Evolutionary conservation across 2,888 invertebrate species (phyloP).

Genomic region (Lochmaea crataegi): DNA sequence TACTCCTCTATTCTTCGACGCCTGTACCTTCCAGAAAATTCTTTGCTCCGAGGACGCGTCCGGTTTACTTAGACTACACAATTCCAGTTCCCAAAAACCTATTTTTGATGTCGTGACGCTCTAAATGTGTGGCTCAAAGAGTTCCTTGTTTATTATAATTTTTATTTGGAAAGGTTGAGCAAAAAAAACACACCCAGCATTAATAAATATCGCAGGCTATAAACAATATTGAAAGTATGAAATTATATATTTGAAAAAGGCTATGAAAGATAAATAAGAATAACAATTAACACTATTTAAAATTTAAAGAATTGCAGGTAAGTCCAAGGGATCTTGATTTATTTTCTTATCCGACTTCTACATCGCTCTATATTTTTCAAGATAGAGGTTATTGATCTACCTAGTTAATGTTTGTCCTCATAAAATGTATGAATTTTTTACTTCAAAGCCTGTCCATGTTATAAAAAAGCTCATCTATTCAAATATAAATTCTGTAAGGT

Average conservation of each 20-base stretch:
- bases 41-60: slow-evolving; percentile 64
- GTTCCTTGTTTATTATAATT: slow-evolving; percentile 41
- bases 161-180: slow-evolving; percentile 14
- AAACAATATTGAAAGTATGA: too few species aligned
- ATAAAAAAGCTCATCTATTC: background rate
- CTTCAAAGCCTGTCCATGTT: too few species aligned
- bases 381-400: too few species aligned
- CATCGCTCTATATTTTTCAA: too few species aligned
- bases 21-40: slow-evolving; percentile 61
- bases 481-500: background rate
- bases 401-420: too few species aligned
- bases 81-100: slow-evolving; percentile 53
- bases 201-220: background rate
- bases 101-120: slow-evolving; percentile 62
- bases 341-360: background rate
- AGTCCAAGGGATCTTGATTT: background rate
- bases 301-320: too few species aligned
- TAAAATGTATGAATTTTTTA: too few species aligned
- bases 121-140: slow-evolving; percentile 56
- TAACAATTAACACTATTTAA: too few species aligned
- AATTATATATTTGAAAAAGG: background rate
- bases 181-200: background rate
- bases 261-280: background rate
- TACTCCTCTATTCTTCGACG: slow-evolving; percentile 35
- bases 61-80: slow-evolving; percentile 50